phyloP scores from a whole-genome alignment of 2,797 vertebrate genomes.

The Dendrocincla tyrannina region DNA sequence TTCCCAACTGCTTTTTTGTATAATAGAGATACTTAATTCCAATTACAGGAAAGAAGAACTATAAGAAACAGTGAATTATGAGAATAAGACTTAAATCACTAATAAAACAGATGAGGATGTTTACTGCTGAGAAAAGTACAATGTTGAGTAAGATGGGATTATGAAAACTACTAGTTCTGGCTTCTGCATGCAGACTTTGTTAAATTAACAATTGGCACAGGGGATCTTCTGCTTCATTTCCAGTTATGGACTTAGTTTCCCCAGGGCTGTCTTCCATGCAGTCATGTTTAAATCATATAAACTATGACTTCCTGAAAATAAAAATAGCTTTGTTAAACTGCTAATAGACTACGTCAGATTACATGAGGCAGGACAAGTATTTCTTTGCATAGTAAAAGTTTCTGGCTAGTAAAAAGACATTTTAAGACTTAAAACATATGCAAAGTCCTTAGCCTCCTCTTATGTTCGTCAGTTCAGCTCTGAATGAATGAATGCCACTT shows the following conservation, averaged over 20 bases:
- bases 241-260: constrained; percentile 44
- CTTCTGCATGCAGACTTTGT: constrained; percentile 2
- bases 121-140: background rate
- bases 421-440: background rate
- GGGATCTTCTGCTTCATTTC: background rate
- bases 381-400: constrained; percentile 30
- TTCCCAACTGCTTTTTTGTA: background rate
- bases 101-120: background rate
- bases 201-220: constrained; percentile 7
- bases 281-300: constrained; percentile 44
- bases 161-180: background rate
- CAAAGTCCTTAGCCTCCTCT: background rate
- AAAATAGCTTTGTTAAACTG: constrained; percentile 60
- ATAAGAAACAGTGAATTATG: background rate
- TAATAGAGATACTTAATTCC: background rate
- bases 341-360: background rate
- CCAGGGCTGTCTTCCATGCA: background rate
- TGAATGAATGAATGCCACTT: background rate
- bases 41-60: background rate
- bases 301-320: constrained; percentile 45
- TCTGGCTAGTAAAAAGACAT: background rate
- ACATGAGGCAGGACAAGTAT: background rate
- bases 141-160: background rate
- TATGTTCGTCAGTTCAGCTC: background rate
- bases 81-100: background rate